Evolutionary conservation across 2,113 vertebrate genomes (phyloP).

Genomic region (Varanus salvator): DNA sequence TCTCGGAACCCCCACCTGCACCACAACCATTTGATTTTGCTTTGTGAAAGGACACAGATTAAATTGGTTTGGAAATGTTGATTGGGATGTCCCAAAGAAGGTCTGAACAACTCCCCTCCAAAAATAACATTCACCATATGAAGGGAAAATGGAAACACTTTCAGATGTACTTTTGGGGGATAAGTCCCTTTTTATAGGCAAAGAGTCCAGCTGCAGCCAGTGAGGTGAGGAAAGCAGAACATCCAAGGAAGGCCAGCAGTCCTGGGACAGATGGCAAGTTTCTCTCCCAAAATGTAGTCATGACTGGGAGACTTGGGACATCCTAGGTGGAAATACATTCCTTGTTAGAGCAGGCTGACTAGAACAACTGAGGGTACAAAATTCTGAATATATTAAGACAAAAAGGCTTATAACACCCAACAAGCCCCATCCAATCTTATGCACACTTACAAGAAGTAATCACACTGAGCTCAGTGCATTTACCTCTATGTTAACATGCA

Average conservation of each 20-base stretch:
- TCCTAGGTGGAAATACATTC: conserved; percentile 80
- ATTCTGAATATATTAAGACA: neutral
- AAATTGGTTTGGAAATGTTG: conserved; percentile 53
- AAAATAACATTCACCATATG: conserved; percentile 32
- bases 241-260: conserved; percentile 82
- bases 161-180: conserved; percentile 45
- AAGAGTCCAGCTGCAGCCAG: conserved; percentile 74
- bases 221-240: conserved; percentile 76
- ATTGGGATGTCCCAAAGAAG: conserved; percentile 54
- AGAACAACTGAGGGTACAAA: neutral
- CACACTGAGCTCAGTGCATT: neutral
- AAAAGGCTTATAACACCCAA: too few relatives aligned
- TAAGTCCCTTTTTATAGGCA: conserved; percentile 82
- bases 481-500: neutral
- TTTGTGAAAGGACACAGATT: conserved; percentile 26
- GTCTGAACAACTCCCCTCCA: conserved; percentile 23
- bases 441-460: neutral
- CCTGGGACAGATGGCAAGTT: conserved; percentile 87
- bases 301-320: conserved; percentile 83
- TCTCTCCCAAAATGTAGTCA: conserved; percentile 88
- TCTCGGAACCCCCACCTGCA: neutral
- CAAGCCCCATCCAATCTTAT: neutral
- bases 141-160: conserved; percentile 25
- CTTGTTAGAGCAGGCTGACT: fast-evolving
- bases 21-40: neutral